A percentile compares a stretch with the other conserved stretches of the same genome.
Evolutionary conservation across 2,888 invertebrate species (phyloP).

Genomic region (Hemistola chrysoprasaria): DNA sequence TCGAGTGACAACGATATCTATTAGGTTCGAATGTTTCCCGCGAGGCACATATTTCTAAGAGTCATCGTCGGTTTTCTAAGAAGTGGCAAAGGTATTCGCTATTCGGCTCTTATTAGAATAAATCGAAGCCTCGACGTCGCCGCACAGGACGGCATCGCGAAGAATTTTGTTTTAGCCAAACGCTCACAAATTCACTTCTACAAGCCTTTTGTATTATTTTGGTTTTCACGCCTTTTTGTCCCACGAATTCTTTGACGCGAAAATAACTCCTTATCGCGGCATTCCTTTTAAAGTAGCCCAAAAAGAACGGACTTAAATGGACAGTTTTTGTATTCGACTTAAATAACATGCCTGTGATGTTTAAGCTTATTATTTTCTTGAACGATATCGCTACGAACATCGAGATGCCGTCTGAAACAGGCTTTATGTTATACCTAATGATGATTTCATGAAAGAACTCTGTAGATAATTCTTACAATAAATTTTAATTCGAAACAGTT

Average conservation of each 20-base stretch:
- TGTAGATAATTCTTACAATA: no score
- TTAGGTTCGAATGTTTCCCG: slow-evolving; percentile 34
- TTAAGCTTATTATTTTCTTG: slow-evolving; percentile 54
- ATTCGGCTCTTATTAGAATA: slow-evolving; percentile 75
- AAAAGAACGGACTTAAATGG: slow-evolving; percentile 64
- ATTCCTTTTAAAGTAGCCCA: slow-evolving; percentile 74
- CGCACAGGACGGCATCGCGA: slow-evolving; percentile 82
- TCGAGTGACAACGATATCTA: slow-evolving; percentile 42
- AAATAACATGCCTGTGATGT: slow-evolving; percentile 62
- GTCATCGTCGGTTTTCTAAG: slow-evolving; percentile 68
- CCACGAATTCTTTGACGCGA: slow-evolving; percentile 76
- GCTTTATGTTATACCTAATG: no score
- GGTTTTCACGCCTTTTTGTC: slow-evolving; percentile 81
- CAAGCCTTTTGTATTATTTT: slow-evolving; percentile 78
- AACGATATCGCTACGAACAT: slow-evolving; percentile 49
- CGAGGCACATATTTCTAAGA: slow-evolving; percentile 65
- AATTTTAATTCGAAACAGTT: no score
- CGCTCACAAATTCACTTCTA: slow-evolving; percentile 81
- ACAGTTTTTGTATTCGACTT: slow-evolving; percentile 64
- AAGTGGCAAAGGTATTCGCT: slow-evolving; percentile 64
- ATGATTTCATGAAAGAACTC: no score
- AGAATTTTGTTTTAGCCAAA: slow-evolving; percentile 81
- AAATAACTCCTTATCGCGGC: slow-evolving; percentile 81
- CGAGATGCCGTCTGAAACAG: not conserved
- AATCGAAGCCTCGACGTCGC: slow-evolving; percentile 71